Evolutionary conservation across 2,797 vertebrate genomes (phyloP).

Genomic region (Huso huso): DNA sequence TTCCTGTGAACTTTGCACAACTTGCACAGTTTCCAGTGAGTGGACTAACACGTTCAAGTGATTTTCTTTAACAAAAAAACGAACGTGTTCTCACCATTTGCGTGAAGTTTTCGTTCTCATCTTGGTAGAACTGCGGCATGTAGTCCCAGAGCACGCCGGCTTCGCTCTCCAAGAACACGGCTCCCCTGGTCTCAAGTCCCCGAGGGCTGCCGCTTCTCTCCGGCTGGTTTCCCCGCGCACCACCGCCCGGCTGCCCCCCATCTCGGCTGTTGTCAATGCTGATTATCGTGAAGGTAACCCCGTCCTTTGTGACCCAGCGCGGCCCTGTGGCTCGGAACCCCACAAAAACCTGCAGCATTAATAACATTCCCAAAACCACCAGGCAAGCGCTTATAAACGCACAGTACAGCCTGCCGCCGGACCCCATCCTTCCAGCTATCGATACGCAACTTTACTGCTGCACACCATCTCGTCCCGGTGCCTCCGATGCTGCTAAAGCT

Average conservation of each 20-base stretch:
- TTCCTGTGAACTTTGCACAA: no score
- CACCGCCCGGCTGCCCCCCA: no score
- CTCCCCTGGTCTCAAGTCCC: no score
- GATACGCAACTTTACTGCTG: conserved; percentile 1
- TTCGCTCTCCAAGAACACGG: no score
- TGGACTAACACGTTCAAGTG: no score
- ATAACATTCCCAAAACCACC: conserved; percentile 35
- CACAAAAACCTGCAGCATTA: conserved; percentile 39
- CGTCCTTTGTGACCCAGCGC: conserved; percentile 10
- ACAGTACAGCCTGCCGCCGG: conserved; percentile 21
- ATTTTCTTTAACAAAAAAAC: no score
- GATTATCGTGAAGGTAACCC: conserved; percentile 45
- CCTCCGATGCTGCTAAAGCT: conserved; percentile 13
- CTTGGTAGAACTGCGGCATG: conserved; percentile 31
- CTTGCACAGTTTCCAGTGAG: no score
- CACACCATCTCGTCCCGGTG: conserved; percentile 29
- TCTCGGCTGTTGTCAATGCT: conserved; percentile 39
- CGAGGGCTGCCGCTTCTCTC: no score
- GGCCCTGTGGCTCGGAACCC: conserved; percentile 31
- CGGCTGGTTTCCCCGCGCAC: no score
- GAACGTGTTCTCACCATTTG: conserved; percentile 30
- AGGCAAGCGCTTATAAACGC: conserved; percentile 18
- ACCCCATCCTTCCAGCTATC: conserved; percentile 33
- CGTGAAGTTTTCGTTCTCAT: conserved; percentile 46
- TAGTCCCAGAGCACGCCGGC: no score